Conservation (phyloP, 2,797 vertebrate genomes). For the Silurus aristotelis region DNA sequence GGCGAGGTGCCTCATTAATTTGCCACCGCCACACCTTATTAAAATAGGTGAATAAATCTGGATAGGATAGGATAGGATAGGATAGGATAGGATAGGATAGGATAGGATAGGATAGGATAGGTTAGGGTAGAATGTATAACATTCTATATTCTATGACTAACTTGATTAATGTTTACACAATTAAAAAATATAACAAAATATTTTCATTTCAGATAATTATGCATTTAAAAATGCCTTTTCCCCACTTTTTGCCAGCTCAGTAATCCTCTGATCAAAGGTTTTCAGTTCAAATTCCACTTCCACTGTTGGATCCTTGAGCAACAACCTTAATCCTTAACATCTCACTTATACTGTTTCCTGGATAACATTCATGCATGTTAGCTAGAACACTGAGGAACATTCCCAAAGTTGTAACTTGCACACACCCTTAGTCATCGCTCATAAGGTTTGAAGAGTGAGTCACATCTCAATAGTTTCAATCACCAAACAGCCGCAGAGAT, state of each 20-base stretch:
- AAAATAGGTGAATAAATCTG: neutral
- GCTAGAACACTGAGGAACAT: neutral
- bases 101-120: neutral
- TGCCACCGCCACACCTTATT: neutral
- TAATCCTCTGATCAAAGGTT: neutral
- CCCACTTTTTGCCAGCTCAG: neutral
- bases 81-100: neutral
- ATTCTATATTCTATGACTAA: neutral
- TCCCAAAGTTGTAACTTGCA: neutral
- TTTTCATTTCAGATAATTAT: neutral
- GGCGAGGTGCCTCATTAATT: neutral
- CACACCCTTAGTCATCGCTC: slow-evolving; percentile 8
- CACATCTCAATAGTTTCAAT: slow-evolving; percentile 37
- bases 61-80: neutral
- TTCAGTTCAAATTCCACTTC: neutral
- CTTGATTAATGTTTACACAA: neutral
- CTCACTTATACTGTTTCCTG: neutral
- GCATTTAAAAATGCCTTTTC: neutral
- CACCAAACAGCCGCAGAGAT: slow-evolving; percentile 41
- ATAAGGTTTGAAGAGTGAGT: slow-evolving; percentile 23
- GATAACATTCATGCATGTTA: neutral
- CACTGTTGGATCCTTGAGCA: neutral
- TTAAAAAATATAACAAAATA: neutral
- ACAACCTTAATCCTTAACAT: neutral
- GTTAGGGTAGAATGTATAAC: no score